A percentile compares a stretch with the other conserved stretches of the same genome.
phyloP scores from a whole-genome alignment of 2,113 vertebrate genomes.

The Ginglymostoma cirratum region DNA sequence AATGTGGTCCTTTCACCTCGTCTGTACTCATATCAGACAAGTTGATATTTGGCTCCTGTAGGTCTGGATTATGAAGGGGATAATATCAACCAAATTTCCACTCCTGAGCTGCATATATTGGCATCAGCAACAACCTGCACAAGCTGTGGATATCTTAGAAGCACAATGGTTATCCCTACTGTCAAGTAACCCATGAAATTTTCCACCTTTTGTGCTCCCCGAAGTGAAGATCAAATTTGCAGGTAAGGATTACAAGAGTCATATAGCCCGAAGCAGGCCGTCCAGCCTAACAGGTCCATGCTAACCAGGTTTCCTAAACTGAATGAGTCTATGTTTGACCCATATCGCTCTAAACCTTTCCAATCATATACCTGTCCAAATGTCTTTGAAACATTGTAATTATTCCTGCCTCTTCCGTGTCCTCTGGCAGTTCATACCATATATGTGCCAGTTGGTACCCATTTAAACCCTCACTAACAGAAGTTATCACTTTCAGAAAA shows the following conservation, averaged over 20 bases:
- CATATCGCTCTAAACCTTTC: too few species aligned
- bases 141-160: background rate
- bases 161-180: background rate
- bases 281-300: too few species aligned
- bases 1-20: background rate
- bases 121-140: background rate
- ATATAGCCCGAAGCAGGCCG: too few species aligned
- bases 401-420: too few species aligned
- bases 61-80: background rate
- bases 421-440: too few species aligned
- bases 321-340: too few species aligned
- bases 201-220: background rate
- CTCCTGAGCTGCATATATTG: background rate
- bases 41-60: background rate
- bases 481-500: background rate
- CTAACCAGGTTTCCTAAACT: too few species aligned
- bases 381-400: too few species aligned
- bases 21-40: background rate
- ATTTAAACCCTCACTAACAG: too few species aligned
- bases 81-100: background rate
- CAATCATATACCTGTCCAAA: too few species aligned
- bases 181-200: background rate
- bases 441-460: too few species aligned
- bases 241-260: too few species aligned
- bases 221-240: background rate